These are phyloP conservation scores for Sakesphorus luctuosus DNA, from an alignment of 2,113 vertebrate species.

Conservation along the genomic window DNA sequence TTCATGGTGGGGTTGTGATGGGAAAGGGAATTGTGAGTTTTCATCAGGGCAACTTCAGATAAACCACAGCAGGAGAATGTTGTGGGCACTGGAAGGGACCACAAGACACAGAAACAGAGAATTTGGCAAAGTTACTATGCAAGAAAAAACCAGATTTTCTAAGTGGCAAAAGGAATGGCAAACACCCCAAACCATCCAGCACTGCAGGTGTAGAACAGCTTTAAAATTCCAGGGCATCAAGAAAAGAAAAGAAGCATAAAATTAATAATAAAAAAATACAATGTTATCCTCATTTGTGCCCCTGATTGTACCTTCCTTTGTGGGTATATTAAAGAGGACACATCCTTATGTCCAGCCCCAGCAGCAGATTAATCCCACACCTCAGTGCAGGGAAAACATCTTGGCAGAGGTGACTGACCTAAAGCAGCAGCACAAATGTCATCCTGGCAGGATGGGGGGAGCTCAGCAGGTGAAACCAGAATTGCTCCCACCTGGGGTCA, in stretches of 20 bases:
- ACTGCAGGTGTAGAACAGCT: neutral
- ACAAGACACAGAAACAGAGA: neutral
- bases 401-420: fast-evolving
- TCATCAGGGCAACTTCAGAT: neutral
- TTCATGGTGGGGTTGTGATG: neutral
- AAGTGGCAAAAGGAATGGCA: neutral
- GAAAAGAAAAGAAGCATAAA: fast-evolving
- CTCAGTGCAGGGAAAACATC: fast-evolving
- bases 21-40: neutral
- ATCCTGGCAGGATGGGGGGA: neutral
- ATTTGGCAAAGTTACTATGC: neutral
- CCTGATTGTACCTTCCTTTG: neutral
- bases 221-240: neutral
- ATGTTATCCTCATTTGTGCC: fast-evolving
- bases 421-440: neutral
- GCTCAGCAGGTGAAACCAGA: neutral
- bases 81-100: neutral
- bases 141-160: neutral
- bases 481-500: neutral
- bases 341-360: neutral
- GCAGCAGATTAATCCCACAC: fast-evolving
- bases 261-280: fast-evolving
- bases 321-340: fast-evolving
- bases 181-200: neutral
- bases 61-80: neutral